Conservation (phyloP, 2,113 vertebrate genomes). For the Pelodiscus sinensis region DNA sequence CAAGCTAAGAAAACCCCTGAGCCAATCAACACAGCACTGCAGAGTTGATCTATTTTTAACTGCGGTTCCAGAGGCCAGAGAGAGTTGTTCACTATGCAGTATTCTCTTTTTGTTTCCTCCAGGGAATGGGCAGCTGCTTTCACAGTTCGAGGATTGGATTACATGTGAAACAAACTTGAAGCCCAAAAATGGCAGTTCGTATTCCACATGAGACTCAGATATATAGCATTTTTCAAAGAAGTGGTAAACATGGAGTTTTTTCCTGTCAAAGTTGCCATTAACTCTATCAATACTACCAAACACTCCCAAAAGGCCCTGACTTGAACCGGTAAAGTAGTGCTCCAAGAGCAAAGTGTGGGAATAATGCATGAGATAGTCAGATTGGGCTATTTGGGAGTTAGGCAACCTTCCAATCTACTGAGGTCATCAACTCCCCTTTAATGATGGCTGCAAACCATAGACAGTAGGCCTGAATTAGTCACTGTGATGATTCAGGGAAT, state of each 20-base stretch:
- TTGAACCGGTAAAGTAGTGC: not conserved
- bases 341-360: not conserved
- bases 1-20: accelerated
- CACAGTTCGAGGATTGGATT: not conserved
- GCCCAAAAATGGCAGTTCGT: not conserved
- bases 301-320: not conserved
- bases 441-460: not conserved
- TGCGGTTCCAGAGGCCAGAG: not conserved
- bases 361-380: not conserved
- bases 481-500: not conserved
- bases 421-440: not conserved
- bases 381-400: not conserved
- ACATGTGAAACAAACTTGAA: accelerated
- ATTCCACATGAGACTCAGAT: not conserved
- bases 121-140: not conserved
- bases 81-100: not conserved
- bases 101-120: not conserved
- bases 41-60: not conserved
- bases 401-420: not conserved
- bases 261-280: not conserved
- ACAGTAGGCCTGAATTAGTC: not conserved
- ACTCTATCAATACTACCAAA: not conserved
- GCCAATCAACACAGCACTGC: not conserved
- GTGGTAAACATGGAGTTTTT: not conserved
- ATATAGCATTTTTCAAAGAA: not conserved